Conservation (phyloP, 2,797 vertebrate genomes). For the Amniataba percoides region DNA sequence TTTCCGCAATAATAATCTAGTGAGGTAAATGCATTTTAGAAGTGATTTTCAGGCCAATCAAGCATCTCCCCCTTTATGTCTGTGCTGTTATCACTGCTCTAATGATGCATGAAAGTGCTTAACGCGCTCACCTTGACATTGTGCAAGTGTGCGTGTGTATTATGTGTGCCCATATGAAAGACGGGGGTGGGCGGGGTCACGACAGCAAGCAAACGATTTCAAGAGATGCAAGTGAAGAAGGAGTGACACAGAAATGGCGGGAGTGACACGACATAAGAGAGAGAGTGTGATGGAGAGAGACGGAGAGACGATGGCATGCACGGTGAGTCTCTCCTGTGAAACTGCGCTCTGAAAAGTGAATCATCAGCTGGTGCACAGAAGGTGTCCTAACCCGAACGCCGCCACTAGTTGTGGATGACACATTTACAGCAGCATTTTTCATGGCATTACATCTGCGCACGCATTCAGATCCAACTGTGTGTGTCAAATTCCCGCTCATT, state of each 20-base stretch:
- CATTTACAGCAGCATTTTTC: conserved; percentile 41
- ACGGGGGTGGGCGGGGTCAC: not conserved
- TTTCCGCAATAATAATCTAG: conserved; percentile 51
- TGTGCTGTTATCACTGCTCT: conserved; percentile 76
- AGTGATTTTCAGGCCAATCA: conserved; percentile 75
- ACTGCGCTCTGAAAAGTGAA: conserved; percentile 50
- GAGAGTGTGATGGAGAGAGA: conserved; percentile 39
- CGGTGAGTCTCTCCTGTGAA: conserved; percentile 40
- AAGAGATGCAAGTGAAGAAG: conserved; percentile 47
- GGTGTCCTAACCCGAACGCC: conserved; percentile 38
- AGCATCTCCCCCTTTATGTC: conserved; percentile 65
- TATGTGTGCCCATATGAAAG: conserved; percentile 15
- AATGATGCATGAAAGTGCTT: conserved; percentile 83
- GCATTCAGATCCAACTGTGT: conserved; percentile 1
- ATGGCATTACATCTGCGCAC: conserved; percentile 11
- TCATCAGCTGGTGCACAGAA: conserved; percentile 62
- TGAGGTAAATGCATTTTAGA: conserved; percentile 66
- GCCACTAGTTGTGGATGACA: conserved; percentile 44
- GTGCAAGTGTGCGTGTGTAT: conserved; percentile 36
- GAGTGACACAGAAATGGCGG: conserved; percentile 45
- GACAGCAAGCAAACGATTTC: conserved; percentile 50
- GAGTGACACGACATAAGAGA: conserved; percentile 47
- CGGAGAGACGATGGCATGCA: conserved; percentile 39
- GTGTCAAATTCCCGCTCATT: not conserved
- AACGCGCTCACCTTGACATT: conserved; percentile 76